Base-by-base conservation (phyloP, 2,797 vertebrate genomes). In the Manis crassicaudata region DNA sequence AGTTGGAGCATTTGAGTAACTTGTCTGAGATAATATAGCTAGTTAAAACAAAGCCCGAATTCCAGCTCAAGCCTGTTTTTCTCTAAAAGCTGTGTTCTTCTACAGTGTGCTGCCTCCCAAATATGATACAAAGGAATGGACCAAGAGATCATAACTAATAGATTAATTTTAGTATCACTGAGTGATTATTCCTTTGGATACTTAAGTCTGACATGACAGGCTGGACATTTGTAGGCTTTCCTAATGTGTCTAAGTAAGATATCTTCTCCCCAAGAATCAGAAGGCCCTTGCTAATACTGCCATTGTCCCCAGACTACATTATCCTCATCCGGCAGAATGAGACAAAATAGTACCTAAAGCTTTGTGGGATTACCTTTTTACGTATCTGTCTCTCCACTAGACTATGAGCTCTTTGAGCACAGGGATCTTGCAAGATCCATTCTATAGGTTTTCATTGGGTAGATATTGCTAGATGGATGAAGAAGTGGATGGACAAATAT, bases 41-140 rank as follows among this genome's bases (percentile, higher is more conserved):
- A 37, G 32, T 75, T 58, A 87, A 95, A 95, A 81, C 93, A n/a
- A 93, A 92, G 11, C 73, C 29, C 72, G 29, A 88, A 54, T 85
- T 96, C 65, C 18, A 86, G 72, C 46, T 93, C n/a, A 43, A 83
- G 6, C n/a, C 40, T 43, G 5, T 82, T 96, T 95, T 58, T 14
- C n/a, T n/a, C 70, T 79, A 63, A 88, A 91, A 92, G 4, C 32
- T 58, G 7, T 77, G 5, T 37, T 96, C 27, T 54, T 87, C 29
- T 80, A 9, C 3, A 16, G 0, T 37, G 4, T 50, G 16, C 37
- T 82, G 1, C 32, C 43, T 92, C 35, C 43, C 46, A 65, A 27
- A 54, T 87, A 23, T 1, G 40, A 70, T 86, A 35, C 25, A 85
- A 9, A 91, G 63, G 23, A 58, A 68, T 88, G 52, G 17, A 35